phyloP scores from a whole-genome alignment of 2,797 vertebrate genomes.

The Knipowitschia caucasica region DNA sequence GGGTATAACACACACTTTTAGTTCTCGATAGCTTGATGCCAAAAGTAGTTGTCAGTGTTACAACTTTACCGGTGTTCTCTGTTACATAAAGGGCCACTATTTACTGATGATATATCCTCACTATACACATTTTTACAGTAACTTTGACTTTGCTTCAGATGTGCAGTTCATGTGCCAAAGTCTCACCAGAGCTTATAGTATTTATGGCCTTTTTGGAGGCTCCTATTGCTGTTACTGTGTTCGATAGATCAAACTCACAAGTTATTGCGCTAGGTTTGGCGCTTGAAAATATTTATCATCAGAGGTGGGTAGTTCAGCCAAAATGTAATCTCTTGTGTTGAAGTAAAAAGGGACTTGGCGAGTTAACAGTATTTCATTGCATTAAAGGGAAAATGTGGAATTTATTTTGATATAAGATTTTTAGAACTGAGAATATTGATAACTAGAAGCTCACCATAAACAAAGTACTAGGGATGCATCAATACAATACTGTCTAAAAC shows the following conservation, averaged over 20 bases:
- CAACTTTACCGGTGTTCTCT: slow-evolving; percentile 22
- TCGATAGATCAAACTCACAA: not conserved
- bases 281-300: slow-evolving; percentile 7
- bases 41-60: slow-evolving; percentile 48
- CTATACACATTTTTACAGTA: slow-evolving; percentile 26
- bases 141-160: slow-evolving; percentile 27
- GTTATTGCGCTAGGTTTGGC: slow-evolving; percentile 31
- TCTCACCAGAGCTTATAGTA: slow-evolving; percentile 21
- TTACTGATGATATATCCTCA: slow-evolving; percentile 6
- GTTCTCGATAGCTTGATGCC: slow-evolving; percentile 59
- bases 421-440: too few species aligned
- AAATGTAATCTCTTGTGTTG: not conserved
- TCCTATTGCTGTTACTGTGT: slow-evolving; percentile 48
- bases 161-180: slow-evolving; percentile 68
- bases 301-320: not conserved
- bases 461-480: too few species aligned
- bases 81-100: slow-evolving; percentile 8
- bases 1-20: slow-evolving; percentile 37
- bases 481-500: too few species aligned
- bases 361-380: too few species aligned
- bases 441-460: too few species aligned
- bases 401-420: too few species aligned
- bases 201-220: slow-evolving; percentile 43
- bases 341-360: too few species aligned
- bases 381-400: too few species aligned